Base-by-base conservation (phyloP, 2,888 invertebrate species). In the Ditylenchus weischeri region DNA sequence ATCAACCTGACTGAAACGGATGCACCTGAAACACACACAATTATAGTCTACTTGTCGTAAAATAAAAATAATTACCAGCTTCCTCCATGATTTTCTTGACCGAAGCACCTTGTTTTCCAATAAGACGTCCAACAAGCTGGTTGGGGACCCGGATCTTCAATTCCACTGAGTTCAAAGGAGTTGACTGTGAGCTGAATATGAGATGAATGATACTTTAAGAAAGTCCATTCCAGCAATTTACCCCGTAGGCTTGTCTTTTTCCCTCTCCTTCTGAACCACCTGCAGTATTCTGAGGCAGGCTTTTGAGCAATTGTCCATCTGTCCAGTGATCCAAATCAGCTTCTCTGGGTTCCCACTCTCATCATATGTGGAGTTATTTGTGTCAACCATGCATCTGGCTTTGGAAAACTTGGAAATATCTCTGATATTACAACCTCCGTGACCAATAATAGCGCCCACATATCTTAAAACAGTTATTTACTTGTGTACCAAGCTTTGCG, bases 71-170 rank as follows among this genome's bases (percentile, higher is more conserved):
- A 15, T 43, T 92, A 77, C 92, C 92, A 21, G 95, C 94, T 83
- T 95, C 93, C 83, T 93, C 92, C 93, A 95, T 95, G 82, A 96
- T 94, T 84, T 92, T 89, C 85, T 95, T 96, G 82, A 96, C 95
- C 58, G 94, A 94, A 85, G 92, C 92, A 63, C 96, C 96, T 76
- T 91, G 91, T 85, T 94, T 94, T 72, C 96, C 96, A 83, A 96
- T 96, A 79, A 95, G 93, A 8, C 96, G 89, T 57, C 96, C 96
- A 84, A 96, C 95, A 76, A 95, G 87, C 86, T 93, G 93, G 85
- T 96, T 95, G 85, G 95, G 94, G 73, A 95, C 95, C 80, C 96
- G 87, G 76, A 96, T 91, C 87, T 94, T 94, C 80, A 96, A 87
- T 64, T 78, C 78, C 76, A 90, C 90, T 76, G 94, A 91, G 86